Evolutionary conservation across 2,113 vertebrate genomes (phyloP), one percentile per base, ranked within the genome.

Genomic region (Suncus etruscus): DNA sequence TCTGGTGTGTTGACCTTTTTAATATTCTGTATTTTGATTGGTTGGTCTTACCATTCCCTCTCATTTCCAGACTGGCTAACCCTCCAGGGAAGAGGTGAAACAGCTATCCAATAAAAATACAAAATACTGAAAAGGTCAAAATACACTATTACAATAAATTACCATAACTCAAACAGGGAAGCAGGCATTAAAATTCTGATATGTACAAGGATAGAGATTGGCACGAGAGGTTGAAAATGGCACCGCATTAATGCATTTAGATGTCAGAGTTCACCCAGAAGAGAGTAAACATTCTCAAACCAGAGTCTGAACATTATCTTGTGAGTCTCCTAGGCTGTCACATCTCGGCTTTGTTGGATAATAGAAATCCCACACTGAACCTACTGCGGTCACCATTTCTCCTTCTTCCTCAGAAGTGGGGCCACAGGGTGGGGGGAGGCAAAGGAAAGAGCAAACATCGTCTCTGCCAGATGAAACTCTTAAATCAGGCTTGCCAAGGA

Each of bases 61-160:
- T 92, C 72, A 29, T 95, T 87, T 87, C 86, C 45, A 95, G 89
- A 93, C 83, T 90, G 0, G 0, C 88, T 87, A 93, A 96, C 87
- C 95, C 96, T 96, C 95, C 86, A 95, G 95, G 96, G 97, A 94
- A 96, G 91, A 89, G 93, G 95, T 32, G 14, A 95, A 97, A 92
- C 92, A 95, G 68, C 95, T 89, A 97, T 94, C 97, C 97, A 97
- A 96, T 97, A 97, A 96, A 97, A 97, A n/a, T 22, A 97, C 94
- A 95, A 97, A 97, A 98, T 95, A 97, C 96, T 95, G 96, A 93
- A 98, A 98, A 97, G 97, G 97, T 97, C 95, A 95, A 92, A 95
- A 94, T 90, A 85, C 79, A 87, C 94, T 68, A 97, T 97, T 98
- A 96, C 94, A 98, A 98, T 98, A 98, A 97, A 98, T 98, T 97